These are phyloP conservation scores for Scaptomyza pallida DNA, from an alignment of 1,140 invertebrate species.

Conservation along the genomic window DNA sequence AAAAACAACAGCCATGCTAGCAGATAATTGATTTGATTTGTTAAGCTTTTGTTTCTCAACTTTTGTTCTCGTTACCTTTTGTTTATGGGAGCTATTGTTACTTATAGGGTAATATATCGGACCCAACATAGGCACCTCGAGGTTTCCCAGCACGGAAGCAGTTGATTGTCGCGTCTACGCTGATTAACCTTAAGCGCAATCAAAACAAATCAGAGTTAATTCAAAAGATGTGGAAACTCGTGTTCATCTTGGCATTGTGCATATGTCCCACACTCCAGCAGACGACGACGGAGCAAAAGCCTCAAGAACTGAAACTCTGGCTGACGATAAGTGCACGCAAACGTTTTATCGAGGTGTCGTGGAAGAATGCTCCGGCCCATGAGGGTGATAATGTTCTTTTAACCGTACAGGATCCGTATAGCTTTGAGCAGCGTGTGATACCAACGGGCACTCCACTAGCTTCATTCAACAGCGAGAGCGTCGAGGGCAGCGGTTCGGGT, in stretches of 20 bases:
- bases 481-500: constrained; percentile 55
- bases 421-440: constrained; percentile 53
- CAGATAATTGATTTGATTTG: constrained; percentile 29
- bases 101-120: constrained; percentile 29
- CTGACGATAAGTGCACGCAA: constrained; percentile 78
- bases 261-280: constrained; percentile 9
- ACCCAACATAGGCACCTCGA: constrained; percentile 12
- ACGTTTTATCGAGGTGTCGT: constrained; percentile 75
- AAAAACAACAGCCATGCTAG: background rate
- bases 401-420: constrained; percentile 59
- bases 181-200: constrained; percentile 61
- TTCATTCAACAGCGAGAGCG: constrained; percentile 34
- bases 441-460: constrained; percentile 61
- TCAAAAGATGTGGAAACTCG: constrained; percentile 42
- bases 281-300: background rate
- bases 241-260: constrained; percentile 39
- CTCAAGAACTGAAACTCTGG: constrained; percentile 57
- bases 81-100: constrained; percentile 29
- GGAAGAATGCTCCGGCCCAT: constrained; percentile 68
- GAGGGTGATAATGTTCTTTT: constrained; percentile 63
- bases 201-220: constrained; percentile 63
- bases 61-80: constrained; percentile 4
- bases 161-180: constrained; percentile 37
- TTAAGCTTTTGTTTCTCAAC: background rate
- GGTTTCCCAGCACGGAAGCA: constrained; percentile 6